These are phyloP conservation scores for Bufotes viridis DNA, from an alignment of 2,797 vertebrate species.

Conservation along the genomic window DNA sequence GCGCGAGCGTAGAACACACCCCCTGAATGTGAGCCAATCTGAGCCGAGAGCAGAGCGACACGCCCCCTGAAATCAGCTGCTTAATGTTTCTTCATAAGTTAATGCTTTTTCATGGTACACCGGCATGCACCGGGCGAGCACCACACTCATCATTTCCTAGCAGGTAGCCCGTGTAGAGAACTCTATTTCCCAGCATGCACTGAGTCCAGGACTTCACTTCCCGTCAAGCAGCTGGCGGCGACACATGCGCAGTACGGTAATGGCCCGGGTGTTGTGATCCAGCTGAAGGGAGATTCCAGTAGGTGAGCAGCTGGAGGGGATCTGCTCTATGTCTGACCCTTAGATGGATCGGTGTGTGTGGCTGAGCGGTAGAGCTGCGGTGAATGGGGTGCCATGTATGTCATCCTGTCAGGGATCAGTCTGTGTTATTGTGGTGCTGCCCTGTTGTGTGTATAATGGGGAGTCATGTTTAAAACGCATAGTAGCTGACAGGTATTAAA, in stretches of 20 bases:
- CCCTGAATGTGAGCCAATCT: too few species aligned
- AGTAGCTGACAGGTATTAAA: too few species aligned
- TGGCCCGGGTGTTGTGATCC: conserved; percentile 38
- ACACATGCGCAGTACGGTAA: conserved; percentile 30
- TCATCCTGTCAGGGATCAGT: background rate
- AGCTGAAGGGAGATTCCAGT: background rate
- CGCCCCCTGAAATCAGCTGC: too few species aligned
- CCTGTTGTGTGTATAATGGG: background rate
- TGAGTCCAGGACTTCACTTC: background rate
- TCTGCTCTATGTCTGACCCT: background rate
- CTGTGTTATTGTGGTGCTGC: background rate
- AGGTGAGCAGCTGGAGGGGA: conserved; percentile 11
- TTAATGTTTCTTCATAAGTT: too few species aligned
- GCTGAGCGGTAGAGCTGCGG: background rate
- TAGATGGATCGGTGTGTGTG: background rate
- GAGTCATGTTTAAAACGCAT: too few species aligned
- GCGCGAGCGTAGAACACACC: too few species aligned
- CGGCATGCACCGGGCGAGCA: background rate
- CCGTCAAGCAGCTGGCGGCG: background rate
- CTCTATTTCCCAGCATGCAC: background rate
- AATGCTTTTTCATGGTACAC: too few species aligned
- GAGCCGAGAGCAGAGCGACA: too few species aligned
- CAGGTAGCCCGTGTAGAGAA: background rate
- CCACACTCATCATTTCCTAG: background rate
- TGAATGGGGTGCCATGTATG: background rate